Percentiles rank a stretch among this genome's conserved stretches.
Evolutionary conservation across 2,888 invertebrate genomes (phyloP).

Genomic region (Theretra japonica): DNA sequence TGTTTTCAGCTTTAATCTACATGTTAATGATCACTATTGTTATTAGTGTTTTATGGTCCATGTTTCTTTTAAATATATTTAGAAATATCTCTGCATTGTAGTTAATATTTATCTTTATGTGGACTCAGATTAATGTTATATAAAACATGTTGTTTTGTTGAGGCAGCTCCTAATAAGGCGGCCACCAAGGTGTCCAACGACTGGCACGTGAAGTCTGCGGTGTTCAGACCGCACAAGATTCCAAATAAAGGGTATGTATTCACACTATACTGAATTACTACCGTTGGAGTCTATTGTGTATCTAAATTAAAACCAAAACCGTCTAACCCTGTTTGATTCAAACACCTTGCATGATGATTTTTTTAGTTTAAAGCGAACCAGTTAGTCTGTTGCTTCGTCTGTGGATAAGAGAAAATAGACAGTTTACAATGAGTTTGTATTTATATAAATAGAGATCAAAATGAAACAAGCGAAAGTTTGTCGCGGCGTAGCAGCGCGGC

Average conservation of each 20-base stretch:
- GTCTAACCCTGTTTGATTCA: too few species aligned
- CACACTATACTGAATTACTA: not conserved
- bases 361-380: too few species aligned
- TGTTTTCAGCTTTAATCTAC: too few species aligned
- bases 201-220: slow-evolving; percentile 58
- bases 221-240: slow-evolving; percentile 46
- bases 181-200: slow-evolving; percentile 59
- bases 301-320: too few species aligned
- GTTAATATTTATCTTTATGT: not conserved
- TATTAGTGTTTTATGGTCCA: too few species aligned
- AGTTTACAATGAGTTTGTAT: not conserved
- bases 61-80: too few species aligned
- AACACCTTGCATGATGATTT: too few species aligned
- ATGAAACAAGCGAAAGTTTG: slow-evolving; percentile 43
- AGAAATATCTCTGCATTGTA: too few species aligned
- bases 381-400: too few species aligned
- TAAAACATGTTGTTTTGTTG: slow-evolving; percentile 37
- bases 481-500: slow-evolving; percentile 60
- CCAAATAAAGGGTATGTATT: slow-evolving; percentile 54
- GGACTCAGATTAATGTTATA: slow-evolving; percentile 5
- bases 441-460: slow-evolving; percentile 46
- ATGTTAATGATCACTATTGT: too few species aligned
- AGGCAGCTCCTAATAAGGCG: slow-evolving; percentile 63
- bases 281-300: not conserved
- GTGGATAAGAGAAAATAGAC: not conserved